Evolutionary conservation across 2,888 invertebrate species (phyloP).

Genomic region (Lasioglossum pauxillum): DNA sequence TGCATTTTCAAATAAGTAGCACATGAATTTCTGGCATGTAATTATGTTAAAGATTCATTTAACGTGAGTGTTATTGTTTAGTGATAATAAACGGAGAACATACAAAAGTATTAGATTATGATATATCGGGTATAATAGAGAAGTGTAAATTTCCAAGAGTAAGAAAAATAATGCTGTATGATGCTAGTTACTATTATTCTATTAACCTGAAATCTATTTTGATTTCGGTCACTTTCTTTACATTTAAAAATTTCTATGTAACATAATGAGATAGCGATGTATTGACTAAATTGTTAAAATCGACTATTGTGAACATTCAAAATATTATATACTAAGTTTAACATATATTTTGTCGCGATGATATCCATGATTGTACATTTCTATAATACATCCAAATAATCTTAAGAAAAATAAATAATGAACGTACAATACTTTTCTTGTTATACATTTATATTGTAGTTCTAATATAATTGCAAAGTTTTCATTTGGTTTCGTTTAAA

Average conservation of each 20-base stretch:
- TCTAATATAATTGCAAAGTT: background rate
- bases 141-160: constrained; percentile 46
- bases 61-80: constrained; percentile 31
- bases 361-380: constrained; percentile 72
- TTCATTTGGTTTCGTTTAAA: background rate
- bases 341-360: constrained; percentile 66
- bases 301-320: constrained; percentile 33
- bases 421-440: constrained; percentile 3
- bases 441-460: constrained; percentile 10
- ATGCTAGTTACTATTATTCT: constrained; percentile 18
- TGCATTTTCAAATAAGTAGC: constrained; percentile 7
- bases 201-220: constrained; percentile 33
- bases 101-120: constrained; percentile 22
- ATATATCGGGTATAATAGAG: constrained; percentile 20
- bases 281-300: constrained; percentile 36
- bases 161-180: constrained; percentile 14
- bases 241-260: constrained; percentile 20
- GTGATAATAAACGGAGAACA: constrained; percentile 14
- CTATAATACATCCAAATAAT: constrained; percentile 67
- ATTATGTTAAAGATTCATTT: constrained; percentile 31
- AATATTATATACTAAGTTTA: constrained; percentile 35
- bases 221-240: constrained; percentile 3
- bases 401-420: constrained; percentile 63
- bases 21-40: background rate
- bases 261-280: constrained; percentile 1